phyloP scores from a whole-genome alignment of 1,140 invertebrate species.

The Zaprionus gabonicus region DNA sequence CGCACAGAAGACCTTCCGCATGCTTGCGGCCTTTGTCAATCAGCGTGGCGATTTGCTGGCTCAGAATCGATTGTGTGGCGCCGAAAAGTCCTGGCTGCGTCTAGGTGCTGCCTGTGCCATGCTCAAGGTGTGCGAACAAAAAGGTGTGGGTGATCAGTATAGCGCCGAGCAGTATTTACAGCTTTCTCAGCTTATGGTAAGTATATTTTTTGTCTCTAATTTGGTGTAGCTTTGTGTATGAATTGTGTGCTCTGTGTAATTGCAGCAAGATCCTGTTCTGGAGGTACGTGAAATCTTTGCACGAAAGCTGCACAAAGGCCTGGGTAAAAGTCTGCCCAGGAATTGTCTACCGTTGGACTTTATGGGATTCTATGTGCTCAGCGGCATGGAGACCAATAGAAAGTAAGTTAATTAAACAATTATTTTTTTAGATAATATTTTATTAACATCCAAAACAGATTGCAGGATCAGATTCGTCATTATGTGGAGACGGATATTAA shows the following conservation, averaged over 20 bases:
- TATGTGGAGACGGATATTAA: constrained; percentile 90
- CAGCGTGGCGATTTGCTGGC: constrained; percentile 93
- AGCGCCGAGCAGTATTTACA: constrained; percentile 97
- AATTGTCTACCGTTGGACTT: constrained; percentile 97
- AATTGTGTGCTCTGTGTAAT: constrained; percentile 85
- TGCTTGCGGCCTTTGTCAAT: constrained; percentile 95
- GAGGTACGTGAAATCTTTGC: constrained; percentile 96
- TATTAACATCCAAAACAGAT: constrained; percentile 38
- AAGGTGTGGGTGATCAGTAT: constrained; percentile 97
- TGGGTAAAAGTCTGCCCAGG: constrained; percentile 91
- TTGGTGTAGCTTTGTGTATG: not conserved
- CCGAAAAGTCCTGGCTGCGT: constrained; percentile 96
- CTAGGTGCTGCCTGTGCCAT: constrained; percentile 96
- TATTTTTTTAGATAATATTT: too few relatives aligned
- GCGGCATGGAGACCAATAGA: constrained; percentile 93
- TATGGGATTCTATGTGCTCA: constrained; percentile 97
- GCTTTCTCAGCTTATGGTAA: constrained; percentile 93
- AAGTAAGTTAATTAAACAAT: constrained; percentile 56
- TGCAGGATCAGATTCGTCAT: constrained; percentile 71
- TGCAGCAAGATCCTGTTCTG: constrained; percentile 89
- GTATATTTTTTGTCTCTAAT: constrained; percentile 59
- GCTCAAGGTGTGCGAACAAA: constrained; percentile 98
- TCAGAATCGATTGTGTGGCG: constrained; percentile 89
- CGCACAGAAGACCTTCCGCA: constrained; percentile 96
- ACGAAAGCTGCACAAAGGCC: constrained; percentile 95